Evolutionary conservation across 2,888 invertebrate genomes (phyloP).

Genomic region (Cryptus viduatorius): DNA sequence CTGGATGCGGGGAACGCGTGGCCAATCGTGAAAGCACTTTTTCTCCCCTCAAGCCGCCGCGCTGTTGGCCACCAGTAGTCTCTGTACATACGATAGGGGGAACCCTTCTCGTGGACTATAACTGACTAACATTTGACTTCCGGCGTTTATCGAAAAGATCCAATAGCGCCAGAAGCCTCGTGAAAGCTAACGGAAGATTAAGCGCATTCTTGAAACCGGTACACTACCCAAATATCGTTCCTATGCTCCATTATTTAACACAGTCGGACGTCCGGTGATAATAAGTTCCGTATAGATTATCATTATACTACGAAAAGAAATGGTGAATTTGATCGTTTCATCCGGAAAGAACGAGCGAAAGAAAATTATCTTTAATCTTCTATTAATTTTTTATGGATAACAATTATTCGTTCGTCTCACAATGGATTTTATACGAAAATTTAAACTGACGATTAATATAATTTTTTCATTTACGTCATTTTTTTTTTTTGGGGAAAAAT

Average conservation of each 20-base stretch:
- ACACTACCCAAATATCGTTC: neutral
- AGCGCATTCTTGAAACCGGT: neutral
- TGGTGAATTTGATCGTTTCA: neutral
- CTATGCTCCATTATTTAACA: neutral
- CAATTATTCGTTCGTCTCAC: neutral
- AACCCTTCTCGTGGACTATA: slow-evolving; percentile 7
- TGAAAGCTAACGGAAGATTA: slow-evolving; percentile 14
- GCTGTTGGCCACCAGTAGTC: neutral
- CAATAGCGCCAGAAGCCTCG: neutral
- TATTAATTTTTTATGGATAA: neutral
- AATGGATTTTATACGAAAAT: neutral
- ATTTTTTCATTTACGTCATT: neutral
- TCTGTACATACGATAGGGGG: neutral
- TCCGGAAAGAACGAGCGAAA: too few relatives aligned
- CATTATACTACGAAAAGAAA: neutral
- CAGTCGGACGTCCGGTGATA: neutral
- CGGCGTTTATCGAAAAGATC: slow-evolving; percentile 50
- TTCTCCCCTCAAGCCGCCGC: slow-evolving; percentile 50
- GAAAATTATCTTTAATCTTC: too few relatives aligned
- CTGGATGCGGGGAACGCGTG: slow-evolving; percentile 39
- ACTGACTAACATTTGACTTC: slow-evolving; percentile 61
- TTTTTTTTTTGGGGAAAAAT: neutral
- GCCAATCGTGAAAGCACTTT: slow-evolving; percentile 66
- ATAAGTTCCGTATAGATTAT: neutral
- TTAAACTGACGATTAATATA: neutral